These are phyloP conservation scores for Meloidogyne chitwoodi DNA, from an alignment of 1,140 invertebrate genomes.

Conservation along the genomic window DNA sequence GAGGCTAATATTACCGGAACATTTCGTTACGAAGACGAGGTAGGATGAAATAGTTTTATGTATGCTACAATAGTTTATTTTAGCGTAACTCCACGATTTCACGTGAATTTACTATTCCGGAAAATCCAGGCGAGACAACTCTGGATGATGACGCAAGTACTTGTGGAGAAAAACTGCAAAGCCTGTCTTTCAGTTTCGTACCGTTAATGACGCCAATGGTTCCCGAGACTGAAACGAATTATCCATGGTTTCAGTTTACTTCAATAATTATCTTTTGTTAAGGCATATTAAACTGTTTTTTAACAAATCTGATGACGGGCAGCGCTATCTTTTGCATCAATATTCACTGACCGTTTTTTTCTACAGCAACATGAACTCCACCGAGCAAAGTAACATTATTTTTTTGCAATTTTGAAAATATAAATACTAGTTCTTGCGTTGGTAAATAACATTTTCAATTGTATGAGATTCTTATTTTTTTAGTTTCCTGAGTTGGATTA, in stretches of 20 bases:
- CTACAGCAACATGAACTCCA: not conserved
- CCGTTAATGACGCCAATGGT: not conserved
- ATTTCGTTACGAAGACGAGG: constrained; percentile 19
- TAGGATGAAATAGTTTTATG: not conserved
- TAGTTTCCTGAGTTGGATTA: too few relatives aligned
- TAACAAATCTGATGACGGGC: not conserved
- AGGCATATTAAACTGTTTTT: not conserved
- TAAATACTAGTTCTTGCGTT: too few relatives aligned
- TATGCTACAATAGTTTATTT: not conserved
- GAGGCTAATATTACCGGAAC: constrained; percentile 31
- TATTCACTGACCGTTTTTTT: not conserved
- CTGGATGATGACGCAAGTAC: not conserved
- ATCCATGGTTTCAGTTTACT: not conserved
- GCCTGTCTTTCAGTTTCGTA: not conserved
- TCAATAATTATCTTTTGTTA: not conserved
- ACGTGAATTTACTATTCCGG: constrained; percentile 21
- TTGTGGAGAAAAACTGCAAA: constrained; percentile 5
- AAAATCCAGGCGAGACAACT: not conserved
- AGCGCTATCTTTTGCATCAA: not conserved
- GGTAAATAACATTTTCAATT: too few relatives aligned
- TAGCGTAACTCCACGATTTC: constrained; percentile 22
- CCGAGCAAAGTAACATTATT: not conserved
- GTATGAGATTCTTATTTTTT: too few relatives aligned
- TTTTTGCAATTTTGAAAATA: too few relatives aligned
- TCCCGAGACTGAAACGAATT: not conserved